Conservation (phyloP, 2,797 vertebrate species). For the Enteromius treurensis region DNA sequence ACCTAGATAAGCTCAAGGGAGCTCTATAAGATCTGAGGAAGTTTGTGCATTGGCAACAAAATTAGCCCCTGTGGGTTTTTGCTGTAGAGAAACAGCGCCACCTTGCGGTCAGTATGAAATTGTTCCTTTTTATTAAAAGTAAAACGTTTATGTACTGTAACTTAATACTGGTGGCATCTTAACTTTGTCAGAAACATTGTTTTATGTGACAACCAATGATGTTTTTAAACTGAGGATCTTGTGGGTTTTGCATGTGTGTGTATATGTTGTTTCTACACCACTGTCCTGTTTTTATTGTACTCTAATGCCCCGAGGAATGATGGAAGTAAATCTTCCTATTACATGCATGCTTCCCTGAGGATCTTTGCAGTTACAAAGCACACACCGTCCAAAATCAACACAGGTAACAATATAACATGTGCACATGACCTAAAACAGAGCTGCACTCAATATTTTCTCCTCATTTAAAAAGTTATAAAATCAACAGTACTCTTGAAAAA, state of each 20-base stretch:
- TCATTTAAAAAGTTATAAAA: not conserved
- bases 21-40: slow-evolving; percentile 28
- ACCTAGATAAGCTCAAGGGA: slow-evolving; percentile 27
- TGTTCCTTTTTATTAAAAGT: not conserved
- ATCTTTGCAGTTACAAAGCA: slow-evolving; percentile 29
- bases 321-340: slow-evolving; percentile 1
- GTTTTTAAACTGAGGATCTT: not conserved
- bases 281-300: not conserved
- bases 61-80: not conserved
- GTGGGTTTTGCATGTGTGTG: not conserved
- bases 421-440: slow-evolving; percentile 24
- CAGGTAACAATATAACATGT: slow-evolving; percentile 13
- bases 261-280: not conserved
- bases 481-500: not conserved
- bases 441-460: no score
- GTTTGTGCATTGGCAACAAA: not conserved
- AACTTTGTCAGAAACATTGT: not conserved
- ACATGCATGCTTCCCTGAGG: not conserved
- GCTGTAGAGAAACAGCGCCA: slow-evolving; percentile 43
- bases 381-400: slow-evolving; percentile 10
- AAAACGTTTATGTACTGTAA: not conserved
- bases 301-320: slow-evolving; percentile 11
- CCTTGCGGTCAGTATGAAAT: slow-evolving; percentile 30
- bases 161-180: not conserved
- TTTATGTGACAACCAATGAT: not conserved